phyloP scores from a whole-genome alignment of 1,140 invertebrate genomes.

The Pristionchus pacificus region DNA sequence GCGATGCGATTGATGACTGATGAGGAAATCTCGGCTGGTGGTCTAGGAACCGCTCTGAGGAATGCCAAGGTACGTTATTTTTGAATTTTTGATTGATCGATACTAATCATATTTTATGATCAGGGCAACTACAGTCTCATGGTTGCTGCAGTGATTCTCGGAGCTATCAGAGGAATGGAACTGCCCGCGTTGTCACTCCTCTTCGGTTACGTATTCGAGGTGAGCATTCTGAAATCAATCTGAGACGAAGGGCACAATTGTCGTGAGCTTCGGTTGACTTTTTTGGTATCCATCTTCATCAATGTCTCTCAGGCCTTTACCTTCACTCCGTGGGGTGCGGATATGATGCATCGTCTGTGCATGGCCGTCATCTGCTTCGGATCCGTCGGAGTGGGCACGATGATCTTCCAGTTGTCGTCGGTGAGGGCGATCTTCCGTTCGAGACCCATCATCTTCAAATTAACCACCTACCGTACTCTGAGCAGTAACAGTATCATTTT shows the following conservation, averaged over 20 bases:
- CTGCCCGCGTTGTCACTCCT: conserved; percentile 28
- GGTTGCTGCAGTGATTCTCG: background rate
- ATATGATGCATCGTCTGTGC: conserved; percentile 22
- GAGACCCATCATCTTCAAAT: too few species aligned
- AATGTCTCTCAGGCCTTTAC: conserved; percentile 17
- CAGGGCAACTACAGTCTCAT: conserved; percentile 33
- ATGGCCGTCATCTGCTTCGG: conserved; percentile 19
- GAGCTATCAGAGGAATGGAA: conserved; percentile 22
- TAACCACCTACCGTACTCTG: too few species aligned
- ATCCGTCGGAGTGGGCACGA: conserved; percentile 21
- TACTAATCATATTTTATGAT: too few species aligned
- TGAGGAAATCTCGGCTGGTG: conserved; percentile 21
- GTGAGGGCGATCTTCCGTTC: conserved; percentile 18
- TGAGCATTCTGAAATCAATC: too few species aligned
- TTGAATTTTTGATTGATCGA: too few species aligned
- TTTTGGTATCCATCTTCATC: background rate
- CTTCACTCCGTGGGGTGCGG: conserved; percentile 13
- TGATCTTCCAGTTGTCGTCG: conserved; percentile 27
- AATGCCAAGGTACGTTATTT: conserved; percentile 33
- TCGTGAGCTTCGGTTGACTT: too few species aligned
- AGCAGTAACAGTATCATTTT: too few species aligned
- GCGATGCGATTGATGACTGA: conserved; percentile 7
- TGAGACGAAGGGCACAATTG: too few species aligned
- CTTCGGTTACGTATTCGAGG: conserved; percentile 22
- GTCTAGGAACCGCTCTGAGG: conserved; percentile 28